Percentiles rank a stretch among this genome's conserved stretches.
Evolutionary conservation across 1,140 invertebrate species (phyloP).

Genomic region (Trissolcus basalis): DNA sequence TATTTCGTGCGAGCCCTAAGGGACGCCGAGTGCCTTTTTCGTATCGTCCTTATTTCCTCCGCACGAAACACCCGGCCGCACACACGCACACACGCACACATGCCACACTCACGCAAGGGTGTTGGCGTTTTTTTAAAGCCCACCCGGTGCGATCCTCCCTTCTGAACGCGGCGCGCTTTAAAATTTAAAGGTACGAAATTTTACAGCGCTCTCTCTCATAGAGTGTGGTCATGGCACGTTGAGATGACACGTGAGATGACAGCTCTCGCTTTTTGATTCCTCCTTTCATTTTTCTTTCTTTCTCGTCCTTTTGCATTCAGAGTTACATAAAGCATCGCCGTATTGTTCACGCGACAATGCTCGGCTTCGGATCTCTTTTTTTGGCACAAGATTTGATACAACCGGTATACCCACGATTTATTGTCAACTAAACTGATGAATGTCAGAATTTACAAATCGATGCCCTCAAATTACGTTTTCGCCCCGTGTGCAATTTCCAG

Average conservation of each 20-base stretch:
- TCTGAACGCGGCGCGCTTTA: slow-evolving; percentile 23
- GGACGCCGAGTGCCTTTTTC: slow-evolving; percentile 33
- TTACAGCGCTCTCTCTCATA: slow-evolving; percentile 25
- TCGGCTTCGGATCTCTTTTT: slow-evolving; percentile 7
- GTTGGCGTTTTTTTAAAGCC: slow-evolving; percentile 30
- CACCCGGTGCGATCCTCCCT: slow-evolving; percentile 10
- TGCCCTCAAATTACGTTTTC: not conserved
- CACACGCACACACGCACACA: slow-evolving; percentile 8
- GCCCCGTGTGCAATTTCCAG: not conserved
- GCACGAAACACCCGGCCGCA: slow-evolving; percentile 28
- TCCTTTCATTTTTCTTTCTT: too few species aligned
- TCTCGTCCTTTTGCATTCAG: slow-evolving; percentile 31
- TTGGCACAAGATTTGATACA: slow-evolving; percentile 9
- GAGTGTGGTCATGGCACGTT: slow-evolving; percentile 47
- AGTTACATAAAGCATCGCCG: slow-evolving; percentile 40
- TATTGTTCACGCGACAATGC: slow-evolving; percentile 41
- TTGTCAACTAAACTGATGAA: slow-evolving; percentile 26
- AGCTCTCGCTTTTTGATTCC: not conserved
- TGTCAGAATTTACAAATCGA: slow-evolving; percentile 1
- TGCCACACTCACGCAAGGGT: not conserved
- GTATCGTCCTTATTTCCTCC: slow-evolving; percentile 27
- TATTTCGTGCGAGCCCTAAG: slow-evolving; percentile 60
- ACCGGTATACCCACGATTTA: slow-evolving; percentile 24
- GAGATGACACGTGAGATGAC: slow-evolving; percentile 44
- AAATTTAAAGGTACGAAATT: slow-evolving; percentile 56